Evolutionary conservation across 2,113 vertebrate genomes (phyloP), one percentile per base, ranked within the genome.

Genomic region (Holacanthus passer): DNA sequence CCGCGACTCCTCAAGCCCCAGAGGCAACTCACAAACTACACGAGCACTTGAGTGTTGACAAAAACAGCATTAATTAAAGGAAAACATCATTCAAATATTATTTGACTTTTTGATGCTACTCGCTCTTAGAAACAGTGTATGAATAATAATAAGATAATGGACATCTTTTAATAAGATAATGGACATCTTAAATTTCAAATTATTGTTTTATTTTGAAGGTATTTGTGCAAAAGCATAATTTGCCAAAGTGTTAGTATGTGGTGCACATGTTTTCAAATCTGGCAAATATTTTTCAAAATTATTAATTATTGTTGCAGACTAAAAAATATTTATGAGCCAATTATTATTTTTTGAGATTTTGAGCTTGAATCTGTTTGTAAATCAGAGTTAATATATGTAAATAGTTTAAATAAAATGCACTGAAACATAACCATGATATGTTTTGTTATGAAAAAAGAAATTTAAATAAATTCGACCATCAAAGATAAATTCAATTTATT

Each of bases 1-100:
- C 45, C n/a, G 2, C 22, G 35, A 43, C 29, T 60, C 58, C 22
- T n/a, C 12, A 58, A 72, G 52, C 48, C 87, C 76, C 22, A 7
- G 58, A 79, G 82, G 84, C 81, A 60, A 59, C 4, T 17, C 37
- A 71, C 47, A 52, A 67, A 35, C 20, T 39, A n/a, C 31, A 19
- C 12, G 37, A 55, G 69, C 59, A 67, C 45, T 64, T 14, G 13
- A 52, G 8, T 39, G 58, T 67, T 14, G 17, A 60, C 67, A 62
- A 50, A 69, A 32, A 53, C 12, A 65, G 24, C 10, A 1, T 20
- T 68, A 45, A 20, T 22, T 48, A 67, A 29, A 29, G 19, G 13
- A 6, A 12, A 5, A 64, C 17, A 58, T 37, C 48, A 70, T 39
- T 63, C 17, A 60, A 48, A 76, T 72, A 11, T 52, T 22, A 60